phyloP scores from a whole-genome alignment of 2,888 invertebrate genomes.

The Griposia aprilina region DNA sequence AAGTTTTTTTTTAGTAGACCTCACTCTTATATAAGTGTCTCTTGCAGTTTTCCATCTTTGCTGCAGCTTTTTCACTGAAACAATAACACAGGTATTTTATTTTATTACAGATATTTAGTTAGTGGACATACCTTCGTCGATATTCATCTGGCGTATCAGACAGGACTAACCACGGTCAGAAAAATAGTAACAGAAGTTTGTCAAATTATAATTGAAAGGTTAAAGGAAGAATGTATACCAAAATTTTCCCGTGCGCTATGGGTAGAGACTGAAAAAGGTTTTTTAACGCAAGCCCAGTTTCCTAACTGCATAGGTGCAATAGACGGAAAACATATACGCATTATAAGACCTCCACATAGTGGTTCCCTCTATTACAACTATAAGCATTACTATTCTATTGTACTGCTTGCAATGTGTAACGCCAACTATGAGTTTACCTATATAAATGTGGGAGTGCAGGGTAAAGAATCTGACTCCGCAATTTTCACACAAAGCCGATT shows the following conservation, averaged over 20 bases:
- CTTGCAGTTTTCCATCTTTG: conserved; percentile 62
- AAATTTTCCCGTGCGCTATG: conserved; percentile 62
- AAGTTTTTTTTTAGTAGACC: conserved; percentile 61
- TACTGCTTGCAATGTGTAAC: conserved; percentile 59
- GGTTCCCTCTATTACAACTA: conserved; percentile 64
- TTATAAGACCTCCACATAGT: conserved; percentile 62
- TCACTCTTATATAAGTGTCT: conserved; percentile 61
- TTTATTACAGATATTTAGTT: conserved; percentile 59
- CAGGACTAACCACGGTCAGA: conserved; percentile 65
- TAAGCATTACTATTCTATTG: conserved; percentile 62
- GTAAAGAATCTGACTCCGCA: conserved; percentile 61
- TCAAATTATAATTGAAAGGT: conserved; percentile 66
- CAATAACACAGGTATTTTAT: conserved; percentile 38
- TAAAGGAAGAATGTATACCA: conserved; percentile 64
- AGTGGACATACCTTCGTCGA: conserved; percentile 65
- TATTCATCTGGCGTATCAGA: conserved; percentile 64
- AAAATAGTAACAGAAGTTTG: conserved; percentile 65
- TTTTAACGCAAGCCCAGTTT: conserved; percentile 59
- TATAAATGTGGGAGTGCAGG: conserved; percentile 57
- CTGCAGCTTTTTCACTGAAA: conserved; percentile 57
- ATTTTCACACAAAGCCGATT: conserved; percentile 61
- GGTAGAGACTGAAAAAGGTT: conserved; percentile 60
- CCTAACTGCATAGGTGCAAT: conserved; percentile 59
- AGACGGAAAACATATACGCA: conserved; percentile 59
- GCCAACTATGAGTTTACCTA: conserved; percentile 62